Base-by-base conservation (phyloP, 2,113 vertebrate genomes). In the Amblyopsis rosae region DNA sequence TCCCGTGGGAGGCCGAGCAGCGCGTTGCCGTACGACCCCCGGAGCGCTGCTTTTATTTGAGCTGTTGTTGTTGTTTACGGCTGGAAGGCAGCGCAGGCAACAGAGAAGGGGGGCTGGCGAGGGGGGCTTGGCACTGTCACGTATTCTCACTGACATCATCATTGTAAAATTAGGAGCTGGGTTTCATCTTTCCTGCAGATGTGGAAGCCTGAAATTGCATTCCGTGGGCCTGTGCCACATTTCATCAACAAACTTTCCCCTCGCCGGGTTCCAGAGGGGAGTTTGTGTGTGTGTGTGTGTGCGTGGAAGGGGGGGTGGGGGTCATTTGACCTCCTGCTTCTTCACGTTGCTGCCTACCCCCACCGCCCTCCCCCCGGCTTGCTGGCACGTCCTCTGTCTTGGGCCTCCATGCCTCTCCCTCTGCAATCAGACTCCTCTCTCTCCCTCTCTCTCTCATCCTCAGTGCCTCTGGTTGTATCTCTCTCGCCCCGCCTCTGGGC, bases 121-220 rank as follows among this genome's bases (percentile, higher is more conserved):
- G 26, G 41, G 65, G 50, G 65, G 62, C 50, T 88, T 87, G 82
- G 82, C 92, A 78, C 94, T 94, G 94, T 95, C 92, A 81, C 94
- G 93, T 93, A 92, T 92, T 91, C 90, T 90, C 90, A 87, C 90
- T 96, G 95, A 97, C 94, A 96, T 97, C 94, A 96, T 93, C 92
- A 92, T 87, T 94, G 92, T 94, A 93, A 95, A 96, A 95, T 96
- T 93, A 95, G 93, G 93, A 94, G 90, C 79, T 90, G 88, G 92
- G 92, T 93, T 94, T 93, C 90, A 85, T 94, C 93, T 93, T 96
- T 93, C 94, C 92, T 95, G 95, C 95, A 98, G 94, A 98, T 96
- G 95, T 95, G 93, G 92, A 94, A 93, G 92, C 91, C 91, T 94
- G 94, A 94, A 94, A 94, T 93, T 86, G 92, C 94, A 96, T 96